These are phyloP conservation scores for Invenusta paracnida DNA, from an alignment of 2,888 invertebrate species.

Conservation along the genomic window DNA sequence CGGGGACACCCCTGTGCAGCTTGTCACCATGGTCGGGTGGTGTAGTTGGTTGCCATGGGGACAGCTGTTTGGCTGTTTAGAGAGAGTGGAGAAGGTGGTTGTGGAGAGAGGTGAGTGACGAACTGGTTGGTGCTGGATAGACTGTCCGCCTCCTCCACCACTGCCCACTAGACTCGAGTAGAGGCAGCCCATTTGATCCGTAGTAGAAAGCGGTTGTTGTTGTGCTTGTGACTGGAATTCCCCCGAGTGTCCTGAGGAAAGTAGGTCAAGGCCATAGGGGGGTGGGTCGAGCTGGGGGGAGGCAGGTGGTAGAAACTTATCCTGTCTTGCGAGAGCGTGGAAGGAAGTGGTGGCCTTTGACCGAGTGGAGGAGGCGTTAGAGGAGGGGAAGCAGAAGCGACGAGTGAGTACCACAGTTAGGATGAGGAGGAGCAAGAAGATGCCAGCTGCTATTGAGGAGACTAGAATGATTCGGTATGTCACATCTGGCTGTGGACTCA, in stretches of 20 bases:
- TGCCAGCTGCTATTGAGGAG: not conserved
- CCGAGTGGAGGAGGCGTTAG: not conserved
- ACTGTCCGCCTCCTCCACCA: not conserved
- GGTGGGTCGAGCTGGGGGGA: conserved; percentile 1
- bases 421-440: not conserved
- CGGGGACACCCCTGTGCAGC: too few species aligned
- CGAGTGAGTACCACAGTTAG: not conserved
- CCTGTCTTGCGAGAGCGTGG: not conserved
- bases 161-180: not conserved
- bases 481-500: not conserved
- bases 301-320: not conserved
- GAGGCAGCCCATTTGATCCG: not conserved
- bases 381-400: not conserved
- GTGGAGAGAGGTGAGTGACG: not conserved
- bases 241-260: not conserved
- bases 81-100: not conserved
- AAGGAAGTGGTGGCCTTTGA: not conserved
- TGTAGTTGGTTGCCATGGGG: too few species aligned
- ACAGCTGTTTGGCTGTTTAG: not conserved
- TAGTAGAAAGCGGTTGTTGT: too few species aligned
- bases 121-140: not conserved
- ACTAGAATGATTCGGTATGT: not conserved
- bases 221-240: not conserved
- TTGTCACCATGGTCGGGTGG: not conserved
- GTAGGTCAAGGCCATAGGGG: conserved; percentile 6